Conservation (phyloP, 2,888 invertebrate species). For the Steinernema carpocapsae region DNA sequence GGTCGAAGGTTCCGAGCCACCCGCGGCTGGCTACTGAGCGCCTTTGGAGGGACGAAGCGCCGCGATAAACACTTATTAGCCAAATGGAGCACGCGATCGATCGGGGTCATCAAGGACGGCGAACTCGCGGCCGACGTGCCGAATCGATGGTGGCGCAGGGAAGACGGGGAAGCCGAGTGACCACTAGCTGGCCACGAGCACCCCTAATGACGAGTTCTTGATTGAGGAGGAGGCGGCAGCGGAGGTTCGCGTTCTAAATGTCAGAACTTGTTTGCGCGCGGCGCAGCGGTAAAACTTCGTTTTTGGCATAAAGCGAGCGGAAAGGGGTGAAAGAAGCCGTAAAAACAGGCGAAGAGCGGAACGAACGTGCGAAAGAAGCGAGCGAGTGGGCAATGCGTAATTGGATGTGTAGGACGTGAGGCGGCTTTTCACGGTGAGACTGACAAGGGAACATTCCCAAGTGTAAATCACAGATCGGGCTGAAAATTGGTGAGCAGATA, state of each 20-base stretch:
- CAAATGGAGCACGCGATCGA: conserved; percentile 26
- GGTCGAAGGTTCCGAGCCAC: not conserved
- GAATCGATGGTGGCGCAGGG: conserved; percentile 1
- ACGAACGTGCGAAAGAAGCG: too few relatives aligned
- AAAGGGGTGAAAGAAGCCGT: too few relatives aligned
- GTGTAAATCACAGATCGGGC: too few relatives aligned
- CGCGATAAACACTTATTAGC: conserved; percentile 22
- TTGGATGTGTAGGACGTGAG: too few relatives aligned
- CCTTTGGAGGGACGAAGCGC: not conserved
- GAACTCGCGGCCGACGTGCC: not conserved
- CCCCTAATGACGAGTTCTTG: not conserved
- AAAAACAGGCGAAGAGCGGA: too few relatives aligned
- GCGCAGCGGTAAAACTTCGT: too few relatives aligned
- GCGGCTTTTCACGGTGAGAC: too few relatives aligned
- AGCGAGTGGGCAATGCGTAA: too few relatives aligned
- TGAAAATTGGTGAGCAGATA: too few relatives aligned
- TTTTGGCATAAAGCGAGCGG: too few relatives aligned
- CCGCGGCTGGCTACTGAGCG: not conserved
- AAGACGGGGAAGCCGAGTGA: not conserved
- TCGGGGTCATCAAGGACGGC: conserved; percentile 13
- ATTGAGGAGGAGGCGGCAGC: not conserved
- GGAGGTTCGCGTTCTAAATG: not conserved
- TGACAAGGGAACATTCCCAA: too few relatives aligned
- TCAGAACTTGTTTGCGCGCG: too few relatives aligned
- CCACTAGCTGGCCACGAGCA: not conserved